These are phyloP conservation scores for Selene dorsalis DNA, from an alignment of 2,797 vertebrate genomes.

Conservation along the genomic window DNA sequence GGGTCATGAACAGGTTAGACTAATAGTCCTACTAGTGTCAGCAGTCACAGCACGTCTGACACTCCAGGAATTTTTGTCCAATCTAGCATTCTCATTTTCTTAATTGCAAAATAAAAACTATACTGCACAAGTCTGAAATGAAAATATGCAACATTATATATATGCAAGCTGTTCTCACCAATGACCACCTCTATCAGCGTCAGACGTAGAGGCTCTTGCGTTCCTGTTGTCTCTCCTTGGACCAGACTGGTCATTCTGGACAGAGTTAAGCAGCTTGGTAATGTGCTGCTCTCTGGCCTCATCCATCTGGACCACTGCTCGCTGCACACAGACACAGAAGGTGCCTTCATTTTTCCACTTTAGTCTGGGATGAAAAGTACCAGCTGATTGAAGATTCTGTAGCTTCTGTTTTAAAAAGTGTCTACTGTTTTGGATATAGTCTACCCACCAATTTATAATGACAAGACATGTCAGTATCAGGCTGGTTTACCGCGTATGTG, in stretches of 20 bases:
- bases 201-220: slow-evolving; percentile 62
- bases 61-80: neutral
- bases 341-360: too few species aligned
- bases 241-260: slow-evolving; percentile 81
- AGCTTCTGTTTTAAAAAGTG: too few species aligned
- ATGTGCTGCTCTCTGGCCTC: slow-evolving; percentile 94
- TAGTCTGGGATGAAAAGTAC: too few species aligned
- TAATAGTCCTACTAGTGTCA: neutral
- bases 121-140: neutral
- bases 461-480: neutral
- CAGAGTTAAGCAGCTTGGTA: slow-evolving; percentile 90
- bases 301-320: slow-evolving; percentile 96
- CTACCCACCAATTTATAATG: neutral
- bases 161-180: slow-evolving; percentile 70
- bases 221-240: slow-evolving; percentile 78
- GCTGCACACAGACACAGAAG: slow-evolving; percentile 77
- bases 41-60: neutral
- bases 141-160: too few species aligned
- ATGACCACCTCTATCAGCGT: slow-evolving; percentile 56
- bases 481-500: neutral
- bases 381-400: too few species aligned
- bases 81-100: neutral
- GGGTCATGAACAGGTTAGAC: slow-evolving; percentile 10
- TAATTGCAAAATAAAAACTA: neutral
- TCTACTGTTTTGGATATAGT: too few species aligned